Conservation (phyloP, 1,140 invertebrate species). For the Armadillidium nasatum region DNA sequence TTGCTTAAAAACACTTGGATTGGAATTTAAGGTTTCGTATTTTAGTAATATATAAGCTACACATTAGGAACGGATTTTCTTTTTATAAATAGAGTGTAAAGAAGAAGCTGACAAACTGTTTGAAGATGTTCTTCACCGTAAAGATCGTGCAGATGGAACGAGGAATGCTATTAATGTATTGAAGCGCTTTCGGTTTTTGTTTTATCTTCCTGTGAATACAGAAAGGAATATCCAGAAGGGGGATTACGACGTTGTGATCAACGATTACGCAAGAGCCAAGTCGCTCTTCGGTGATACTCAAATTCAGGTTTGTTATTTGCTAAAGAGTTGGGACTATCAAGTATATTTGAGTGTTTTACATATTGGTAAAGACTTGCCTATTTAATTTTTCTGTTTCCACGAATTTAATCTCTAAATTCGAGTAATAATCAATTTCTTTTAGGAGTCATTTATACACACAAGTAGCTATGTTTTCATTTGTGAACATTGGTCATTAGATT, state of each 20-base stretch:
- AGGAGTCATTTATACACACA: too few relatives aligned
- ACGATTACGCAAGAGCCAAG: constrained; percentile 93
- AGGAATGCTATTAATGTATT: constrained; percentile 88
- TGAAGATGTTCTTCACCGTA: constrained; percentile 83
- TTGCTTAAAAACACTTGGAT: too few relatives aligned
- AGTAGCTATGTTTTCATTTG: too few relatives aligned
- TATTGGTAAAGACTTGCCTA: too few relatives aligned
- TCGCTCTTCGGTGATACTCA: constrained; percentile 94
- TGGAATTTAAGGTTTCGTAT: too few relatives aligned
- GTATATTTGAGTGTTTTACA: too few relatives aligned
- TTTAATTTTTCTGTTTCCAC: constrained; percentile 74
- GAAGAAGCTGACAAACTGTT: constrained; percentile 88
- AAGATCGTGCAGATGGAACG: constrained; percentile 92
- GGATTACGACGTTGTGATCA: constrained; percentile 95
- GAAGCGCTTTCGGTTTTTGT: constrained; percentile 73
- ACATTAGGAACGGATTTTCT: constrained; percentile 30
- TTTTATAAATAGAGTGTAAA: constrained; percentile 73
- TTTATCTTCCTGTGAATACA: constrained; percentile 89
- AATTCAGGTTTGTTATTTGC: constrained; percentile 55
- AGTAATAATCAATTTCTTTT: too few relatives aligned
- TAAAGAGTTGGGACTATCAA: neutral
- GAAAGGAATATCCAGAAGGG: constrained; percentile 88
- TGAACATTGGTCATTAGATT: too few relatives aligned
- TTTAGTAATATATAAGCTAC: constrained; percentile 30
- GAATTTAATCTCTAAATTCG: constrained; percentile 83